Percentiles rank a stretch among this genome's conserved stretches.
Conservation (phyloP, 2,113 vertebrate genomes). For the Pelecanus crispus region DNA sequence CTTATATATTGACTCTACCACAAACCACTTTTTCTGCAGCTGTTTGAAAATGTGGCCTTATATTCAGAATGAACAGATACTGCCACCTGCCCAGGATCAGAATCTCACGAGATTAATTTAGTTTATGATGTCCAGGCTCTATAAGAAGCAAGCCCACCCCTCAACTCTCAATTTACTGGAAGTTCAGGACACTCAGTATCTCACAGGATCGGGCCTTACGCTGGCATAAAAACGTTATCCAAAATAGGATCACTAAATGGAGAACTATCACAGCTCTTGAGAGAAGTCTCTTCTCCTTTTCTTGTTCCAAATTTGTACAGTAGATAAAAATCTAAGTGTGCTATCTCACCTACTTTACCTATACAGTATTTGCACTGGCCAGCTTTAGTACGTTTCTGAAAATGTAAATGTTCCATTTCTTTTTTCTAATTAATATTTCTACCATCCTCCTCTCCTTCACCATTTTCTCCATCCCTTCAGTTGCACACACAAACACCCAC, state of each 20-base stretch:
- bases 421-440: neutral
- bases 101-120: neutral
- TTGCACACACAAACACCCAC: neutral
- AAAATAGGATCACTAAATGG: neutral
- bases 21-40: neutral
- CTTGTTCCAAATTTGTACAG: neutral
- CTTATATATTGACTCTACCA: neutral
- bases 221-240: neutral
- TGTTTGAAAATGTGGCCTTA: neutral
- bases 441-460: neutral
- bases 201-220: neutral
- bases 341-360: neutral
- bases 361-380: neutral
- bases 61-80: neutral
- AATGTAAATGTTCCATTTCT: neutral
- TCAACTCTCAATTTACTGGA: neutral
- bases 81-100: neutral
- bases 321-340: neutral
- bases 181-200: neutral
- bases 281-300: neutral
- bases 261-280: neutral
- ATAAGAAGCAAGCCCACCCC: neutral
- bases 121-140: neutral
- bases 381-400: neutral
- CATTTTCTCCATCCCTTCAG: neutral